phyloP scores from a whole-genome alignment of 2,888 invertebrate genomes.

The Ennomos quercinarius region DNA sequence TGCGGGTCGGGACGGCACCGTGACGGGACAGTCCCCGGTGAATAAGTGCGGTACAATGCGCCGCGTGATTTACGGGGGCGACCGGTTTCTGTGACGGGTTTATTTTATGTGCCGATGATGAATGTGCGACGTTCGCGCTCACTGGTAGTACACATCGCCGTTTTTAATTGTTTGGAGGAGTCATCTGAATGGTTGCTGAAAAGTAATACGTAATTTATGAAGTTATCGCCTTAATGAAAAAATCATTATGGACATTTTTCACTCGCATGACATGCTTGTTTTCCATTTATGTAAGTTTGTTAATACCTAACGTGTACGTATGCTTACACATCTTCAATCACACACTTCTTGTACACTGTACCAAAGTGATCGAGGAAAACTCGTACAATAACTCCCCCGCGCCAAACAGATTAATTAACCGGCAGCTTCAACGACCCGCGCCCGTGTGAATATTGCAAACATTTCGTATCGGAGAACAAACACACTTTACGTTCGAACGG shows the following conservation, averaged over 20 bases:
- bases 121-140: slow-evolving; percentile 13
- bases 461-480: slow-evolving; percentile 9
- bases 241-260: too few species aligned
- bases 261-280: too few species aligned
- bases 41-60: slow-evolving; percentile 41
- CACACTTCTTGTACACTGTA: too few species aligned
- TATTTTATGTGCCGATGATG: slow-evolving; percentile 34
- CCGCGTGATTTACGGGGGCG: slow-evolving; percentile 44
- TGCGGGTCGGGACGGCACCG: slow-evolving; percentile 13
- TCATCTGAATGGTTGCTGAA: too few species aligned
- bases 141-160: neutral
- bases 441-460: slow-evolving; percentile 10
- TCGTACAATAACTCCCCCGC: neutral
- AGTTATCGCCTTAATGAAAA: too few species aligned
- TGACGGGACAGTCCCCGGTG: slow-evolving; percentile 33
- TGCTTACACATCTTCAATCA: too few species aligned
- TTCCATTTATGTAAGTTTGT: too few species aligned
- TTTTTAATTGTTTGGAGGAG: neutral
- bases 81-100: slow-evolving; percentile 37
- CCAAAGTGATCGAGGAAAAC: neutral
- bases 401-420: slow-evolving; percentile 15
- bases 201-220: too few species aligned
- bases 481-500: slow-evolving; percentile 16
- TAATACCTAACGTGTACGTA: too few species aligned
- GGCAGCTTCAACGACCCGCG: neutral